Base-by-base conservation (phyloP, 2,113 vertebrate species). In the Podilymbus podiceps region DNA sequence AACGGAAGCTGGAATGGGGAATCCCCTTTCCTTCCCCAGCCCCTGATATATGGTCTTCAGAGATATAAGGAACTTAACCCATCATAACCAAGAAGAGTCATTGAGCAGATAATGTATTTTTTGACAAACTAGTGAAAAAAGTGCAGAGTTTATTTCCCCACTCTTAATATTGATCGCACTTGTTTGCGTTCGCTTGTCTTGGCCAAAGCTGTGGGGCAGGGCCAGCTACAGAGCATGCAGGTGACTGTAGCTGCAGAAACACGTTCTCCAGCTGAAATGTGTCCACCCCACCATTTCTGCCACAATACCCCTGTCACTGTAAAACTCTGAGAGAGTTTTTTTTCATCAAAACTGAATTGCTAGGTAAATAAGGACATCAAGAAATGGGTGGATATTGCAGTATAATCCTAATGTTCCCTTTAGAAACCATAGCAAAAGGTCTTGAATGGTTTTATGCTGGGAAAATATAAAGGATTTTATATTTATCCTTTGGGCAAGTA, bases 391-490 rank as follows among this genome's bases (percentile, higher is more conserved):
- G 53, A 30, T 56, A 33, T 74, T 25, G 19, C 24, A 20, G 18
- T 42, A 18, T 38, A 74, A 83, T 23, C 18, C 25, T 76, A 68
- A 64, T 1, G 4, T 16, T 82, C 19, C 31, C 23, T 2, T 88
- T 72, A 47, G 19, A 60, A 62, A 72, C 31, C 15, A 9, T 1
- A 71, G 74, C 25, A 71, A 80, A 90, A 72, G 4, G 15, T 49
- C 47, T 55, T 81, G 31, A 18, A 13, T 0, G 0, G 38, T 88
- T 69, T 86, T 44, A 64, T 6, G 6, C 4, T 71, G 44, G 8
- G 9, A 60, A 85, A 85, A n/a, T 38, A 50, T 7, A 30, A 82
- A 85, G 15, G 28, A 2, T 49, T 56, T 47, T 11, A 27, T 72
- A 68, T 76, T 85, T 72, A 73, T 85, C 12, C 27, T 76, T 82